Evolutionary conservation across 2,113 vertebrate species (phyloP), one percentile per base, ranked within the genome.

Genomic region (Falcunculus frontatus): DNA sequence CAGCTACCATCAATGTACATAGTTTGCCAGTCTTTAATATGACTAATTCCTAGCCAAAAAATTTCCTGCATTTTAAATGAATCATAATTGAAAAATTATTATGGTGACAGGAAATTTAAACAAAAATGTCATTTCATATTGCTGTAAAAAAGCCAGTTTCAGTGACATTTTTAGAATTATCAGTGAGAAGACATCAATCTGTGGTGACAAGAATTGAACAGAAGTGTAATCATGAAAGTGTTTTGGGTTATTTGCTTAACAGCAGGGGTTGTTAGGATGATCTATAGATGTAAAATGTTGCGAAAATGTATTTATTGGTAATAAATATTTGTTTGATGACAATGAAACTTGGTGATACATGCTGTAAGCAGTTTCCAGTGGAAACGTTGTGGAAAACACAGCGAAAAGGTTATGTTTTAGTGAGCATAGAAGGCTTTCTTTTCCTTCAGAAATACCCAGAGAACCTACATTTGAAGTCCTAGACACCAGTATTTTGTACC

Each of bases 101-200:
- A 63, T 64, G 30, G 39, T 93, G 78, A 87, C 69, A 91, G 21
- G n/a, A 87, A 84, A 60, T 84, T 89, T 68, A 80, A 86, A 78
- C 42, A 86, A 86, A 87, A 93, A 69, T 73, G 41, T 82, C 6
- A 76, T 90, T 93, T 88, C 23, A 9, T 73, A 26, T 77, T 65
- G 41, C 65, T 92, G 37, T 84, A 52, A 59, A 81, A 94, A 93
- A 92, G 13, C 37, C 46, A 72, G 32, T 95, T 94, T 89, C 56
- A 57, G 13, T 88, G 72, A 59, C 49, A 63, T 76, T 95, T 96
- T 94, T 89, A 83, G 73, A 55, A 76, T 92, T 86, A 76, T 68
- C 44, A 72, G n/a, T 84, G 52, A 79, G 64, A 93, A 85, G 23
- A 60, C 69, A 70, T 85, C 84, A 77, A 57, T 92, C 75, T 86